Percentiles rank a stretch among this genome's conserved stretches.
These are phyloP conservation scores for Dasyurus viverrinus DNA, from an alignment of 2,113 vertebrate genomes.

Conservation along the genomic window DNA sequence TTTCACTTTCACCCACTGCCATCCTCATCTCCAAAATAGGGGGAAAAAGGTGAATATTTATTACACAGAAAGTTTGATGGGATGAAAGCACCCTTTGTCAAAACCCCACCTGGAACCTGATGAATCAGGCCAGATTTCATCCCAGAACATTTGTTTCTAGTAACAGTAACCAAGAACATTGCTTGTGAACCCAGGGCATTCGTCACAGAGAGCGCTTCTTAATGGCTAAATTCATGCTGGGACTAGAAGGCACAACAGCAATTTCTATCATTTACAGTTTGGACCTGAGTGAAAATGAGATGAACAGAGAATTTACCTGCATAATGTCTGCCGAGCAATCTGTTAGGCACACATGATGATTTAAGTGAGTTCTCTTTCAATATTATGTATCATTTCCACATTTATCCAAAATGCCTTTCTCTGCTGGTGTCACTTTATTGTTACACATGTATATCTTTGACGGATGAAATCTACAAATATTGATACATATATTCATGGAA, in stretches of 20 bases:
- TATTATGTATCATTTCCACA: neutral
- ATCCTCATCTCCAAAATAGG: conserved; percentile 63
- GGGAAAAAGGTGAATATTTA: conserved; percentile 51
- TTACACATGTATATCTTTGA: neutral
- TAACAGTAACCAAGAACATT: neutral
- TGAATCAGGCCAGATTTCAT: conserved; percentile 22
- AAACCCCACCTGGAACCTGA: conserved; percentile 3
- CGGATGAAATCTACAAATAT: neutral
- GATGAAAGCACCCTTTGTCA: conserved; percentile 27
- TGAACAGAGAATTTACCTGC: neutral
- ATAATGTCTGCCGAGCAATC: neutral
- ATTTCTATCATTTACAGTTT: conserved; percentile 26
- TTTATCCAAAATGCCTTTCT: neutral
- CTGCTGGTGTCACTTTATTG: neutral
- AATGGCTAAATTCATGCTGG: neutral
- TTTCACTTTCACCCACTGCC: conserved; percentile 46
- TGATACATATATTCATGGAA: neutral
- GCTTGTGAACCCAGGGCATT: conserved; percentile 4
- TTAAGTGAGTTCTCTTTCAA: conserved; percentile 28
- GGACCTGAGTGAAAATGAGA: conserved; percentile 34
- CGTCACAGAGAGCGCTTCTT: neutral
- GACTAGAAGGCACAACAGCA: neutral
- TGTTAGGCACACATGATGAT: conserved; percentile 13
- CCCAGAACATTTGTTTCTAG: neutral
- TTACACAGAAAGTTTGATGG: conserved; percentile 22